Base-by-base conservation (phyloP, 2,888 invertebrate species). In the Anarsia innoxiella region DNA sequence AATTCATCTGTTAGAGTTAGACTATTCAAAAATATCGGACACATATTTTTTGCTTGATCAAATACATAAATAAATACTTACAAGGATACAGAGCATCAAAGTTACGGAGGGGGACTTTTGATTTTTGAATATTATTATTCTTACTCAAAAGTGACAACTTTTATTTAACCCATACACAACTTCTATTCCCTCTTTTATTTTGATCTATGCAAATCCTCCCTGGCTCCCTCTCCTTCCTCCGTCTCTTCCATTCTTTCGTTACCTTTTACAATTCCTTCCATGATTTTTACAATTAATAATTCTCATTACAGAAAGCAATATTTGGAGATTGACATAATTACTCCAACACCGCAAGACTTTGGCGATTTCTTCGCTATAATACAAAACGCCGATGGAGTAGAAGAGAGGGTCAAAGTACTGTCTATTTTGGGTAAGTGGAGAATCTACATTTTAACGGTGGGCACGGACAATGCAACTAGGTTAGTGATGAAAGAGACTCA, bases 351-450 rank as follows among this genome's bases (percentile, higher is more conserved):
- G 0, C 48, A 54, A 1, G 67, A 72, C 23, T 66, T 65, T 12
- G 79, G 79, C 0, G 74, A 75, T 27, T 78, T 74, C 35, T 71
- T 70, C 45, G 51, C 56, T 0, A 50, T 71, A 1, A 46, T 77
- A 1, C 59, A 62, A 26, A 68, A 64, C 11, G 65, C 64, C 1
- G 72, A 72, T 3, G 75, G 75, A 0, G 28, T 45, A 0, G 75
- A 76, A 15, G 78, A 79, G 37, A 50, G 66, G 10, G 39, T 75
- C 1, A 69, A 66, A 34, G 45, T 62, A 0, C 23, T 71, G 0
- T 55, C 56, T 1, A 43, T 78, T 0, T 27, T 48, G 2, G 42
- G 79, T 78, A 46, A 57, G 58, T 54, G 12, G 2, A n/a, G n/a
- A n/a, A n/a, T n/a, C n/a, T 2, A 3, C 10, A 14, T 12, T 1